These are phyloP conservation scores for Epirrhoe alternata DNA, from an alignment of 2,888 invertebrate species.

Conservation along the genomic window DNA sequence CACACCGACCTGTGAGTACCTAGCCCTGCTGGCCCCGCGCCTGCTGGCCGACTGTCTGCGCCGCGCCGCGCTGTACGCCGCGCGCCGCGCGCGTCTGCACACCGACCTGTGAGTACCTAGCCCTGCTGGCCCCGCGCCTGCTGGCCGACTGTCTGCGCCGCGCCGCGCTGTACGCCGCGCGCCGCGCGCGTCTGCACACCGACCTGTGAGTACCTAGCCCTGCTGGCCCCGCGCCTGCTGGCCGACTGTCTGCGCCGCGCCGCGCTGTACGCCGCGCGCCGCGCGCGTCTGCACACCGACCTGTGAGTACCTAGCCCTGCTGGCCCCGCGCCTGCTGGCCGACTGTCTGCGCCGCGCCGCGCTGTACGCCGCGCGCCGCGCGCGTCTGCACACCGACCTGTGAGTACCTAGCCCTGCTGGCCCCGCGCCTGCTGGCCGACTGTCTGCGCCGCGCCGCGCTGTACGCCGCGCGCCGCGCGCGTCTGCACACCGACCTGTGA, in stretches of 20 bases:
- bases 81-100: conserved; percentile 56
- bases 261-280: conserved; percentile 44
- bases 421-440: conserved; percentile 83
- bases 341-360: conserved; percentile 90
- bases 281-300: too few species aligned
- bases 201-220: conserved; percentile 28
- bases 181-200: conserved; percentile 54
- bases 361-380: conserved; percentile 73
- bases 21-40: too few species aligned
- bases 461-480: conserved; percentile 60
- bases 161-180: conserved; percentile 88
- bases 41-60: too few species aligned
- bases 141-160: conserved; percentile 84
- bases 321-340: conserved; percentile 83
- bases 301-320: too few species aligned
- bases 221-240: conserved; percentile 88
- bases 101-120: too few species aligned
- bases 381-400: conserved; percentile 60
- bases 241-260: conserved; percentile 70
- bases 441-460: conserved; percentile 91
- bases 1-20: too few species aligned
- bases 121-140: conserved; percentile 82
- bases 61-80: too few species aligned
- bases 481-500: conserved; percentile 61
- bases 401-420: conserved; percentile 57